phyloP scores from a whole-genome alignment of 2,888 invertebrate genomes.

The Eucriotettix oculatus region DNA sequence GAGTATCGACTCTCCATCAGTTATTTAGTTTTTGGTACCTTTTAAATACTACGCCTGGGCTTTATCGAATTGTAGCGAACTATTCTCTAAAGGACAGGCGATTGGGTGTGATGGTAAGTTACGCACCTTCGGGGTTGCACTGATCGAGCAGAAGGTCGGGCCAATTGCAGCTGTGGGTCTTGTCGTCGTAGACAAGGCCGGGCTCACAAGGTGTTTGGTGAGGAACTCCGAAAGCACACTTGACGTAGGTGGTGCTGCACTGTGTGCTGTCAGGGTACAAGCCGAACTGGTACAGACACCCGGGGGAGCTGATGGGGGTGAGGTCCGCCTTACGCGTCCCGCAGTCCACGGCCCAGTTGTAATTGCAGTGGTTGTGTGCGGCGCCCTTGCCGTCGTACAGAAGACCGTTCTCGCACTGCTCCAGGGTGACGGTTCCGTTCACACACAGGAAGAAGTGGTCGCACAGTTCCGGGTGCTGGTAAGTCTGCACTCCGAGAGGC shows the following conservation, averaged over 20 bases:
- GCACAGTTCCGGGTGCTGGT: conserved; percentile 74
- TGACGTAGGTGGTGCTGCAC: conserved; percentile 74
- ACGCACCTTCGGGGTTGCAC: conserved; percentile 73
- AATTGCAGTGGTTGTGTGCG: conserved; percentile 85
- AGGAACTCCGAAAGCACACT: conserved; percentile 70
- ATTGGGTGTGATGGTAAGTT: not conserved
- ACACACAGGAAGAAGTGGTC: conserved; percentile 82
- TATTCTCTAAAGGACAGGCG: too few species aligned
- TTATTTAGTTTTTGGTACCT: too few species aligned
- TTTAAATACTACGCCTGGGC: too few species aligned
- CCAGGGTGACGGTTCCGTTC: conserved; percentile 76
- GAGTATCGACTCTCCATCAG: too few species aligned
- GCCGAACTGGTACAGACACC: conserved; percentile 79
- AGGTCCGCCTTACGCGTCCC: conserved; percentile 62
- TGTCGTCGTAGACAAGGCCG: conserved; percentile 75
- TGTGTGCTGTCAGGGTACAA: conserved; percentile 64
- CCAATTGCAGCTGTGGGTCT: conserved; percentile 84
- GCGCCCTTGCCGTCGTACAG: conserved; percentile 80
- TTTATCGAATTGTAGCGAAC: too few species aligned
- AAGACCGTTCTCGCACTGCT: conserved; percentile 82
- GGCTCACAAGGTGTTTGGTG: conserved; percentile 67
- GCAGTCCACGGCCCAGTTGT: conserved; percentile 83
- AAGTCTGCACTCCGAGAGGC: conserved; percentile 60
- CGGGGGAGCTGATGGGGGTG: conserved; percentile 60
- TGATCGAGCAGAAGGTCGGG: conserved; percentile 68